Evolutionary conservation across 1,140 invertebrate species (phyloP).

Genomic region (Oncopodura yosiiana): DNA sequence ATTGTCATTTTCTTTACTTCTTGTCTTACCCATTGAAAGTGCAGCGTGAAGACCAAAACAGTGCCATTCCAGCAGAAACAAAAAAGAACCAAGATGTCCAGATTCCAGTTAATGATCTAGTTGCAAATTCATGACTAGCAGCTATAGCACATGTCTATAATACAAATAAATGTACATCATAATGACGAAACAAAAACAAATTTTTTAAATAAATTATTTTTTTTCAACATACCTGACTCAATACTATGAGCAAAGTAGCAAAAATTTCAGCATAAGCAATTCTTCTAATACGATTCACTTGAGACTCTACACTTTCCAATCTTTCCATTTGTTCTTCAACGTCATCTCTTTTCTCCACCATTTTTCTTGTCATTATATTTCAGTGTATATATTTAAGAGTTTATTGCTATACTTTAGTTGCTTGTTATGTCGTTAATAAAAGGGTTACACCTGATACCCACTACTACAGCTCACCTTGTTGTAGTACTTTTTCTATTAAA

Average conservation of each 20-base stretch:
- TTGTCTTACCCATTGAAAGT: conserved; percentile 33
- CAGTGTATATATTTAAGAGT: no score
- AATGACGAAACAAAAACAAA: neutral
- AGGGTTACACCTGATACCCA: no score
- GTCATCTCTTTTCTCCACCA: no score
- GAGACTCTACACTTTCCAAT: conserved; percentile 28
- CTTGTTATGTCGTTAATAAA: no score
- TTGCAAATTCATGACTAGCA: conserved; percentile 28
- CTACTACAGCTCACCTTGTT: no score
- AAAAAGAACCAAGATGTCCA: conserved; percentile 35
- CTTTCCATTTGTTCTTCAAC: no score
- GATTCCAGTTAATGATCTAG: conserved; percentile 31
- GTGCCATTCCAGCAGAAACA: conserved; percentile 26
- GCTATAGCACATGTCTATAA: conserved; percentile 30
- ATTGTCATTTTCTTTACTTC: no score
- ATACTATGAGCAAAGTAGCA: conserved; percentile 20
- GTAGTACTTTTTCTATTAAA: no score
- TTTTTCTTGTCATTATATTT: no score
- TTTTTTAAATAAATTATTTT: neutral
- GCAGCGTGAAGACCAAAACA: conserved; percentile 32
- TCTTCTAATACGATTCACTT: conserved; percentile 23
- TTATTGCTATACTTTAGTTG: no score
- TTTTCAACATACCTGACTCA: conserved; percentile 26
- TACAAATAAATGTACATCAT: neutral
- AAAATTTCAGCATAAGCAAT: conserved; percentile 24